A percentile compares a stretch with the other conserved stretches of the same genome.
phyloP scores from a whole-genome alignment of 2,113 vertebrate genomes.

The Drymodes brunneopygia region DNA sequence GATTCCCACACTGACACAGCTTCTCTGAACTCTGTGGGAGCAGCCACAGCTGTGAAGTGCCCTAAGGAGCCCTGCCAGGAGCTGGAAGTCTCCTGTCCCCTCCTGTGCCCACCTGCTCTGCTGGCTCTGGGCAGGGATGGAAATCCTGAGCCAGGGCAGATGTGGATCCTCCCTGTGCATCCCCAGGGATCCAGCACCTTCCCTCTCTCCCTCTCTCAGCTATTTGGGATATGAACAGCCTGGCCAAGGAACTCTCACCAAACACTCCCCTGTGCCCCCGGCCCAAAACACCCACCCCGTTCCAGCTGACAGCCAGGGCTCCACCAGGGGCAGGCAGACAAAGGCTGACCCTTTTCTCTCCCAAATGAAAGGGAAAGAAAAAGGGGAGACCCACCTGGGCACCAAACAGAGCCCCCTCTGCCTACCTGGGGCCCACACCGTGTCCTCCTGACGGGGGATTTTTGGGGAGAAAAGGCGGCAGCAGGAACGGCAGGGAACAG shows the following conservation, averaged over 20 bases:
- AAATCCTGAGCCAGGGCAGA: neutral
- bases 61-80: neutral
- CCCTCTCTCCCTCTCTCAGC: neutral
- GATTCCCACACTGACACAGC: rapidly evolving
- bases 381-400: rapidly evolving
- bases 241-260: rapidly evolving
- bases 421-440: rapidly evolving
- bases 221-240: rapidly evolving
- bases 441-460: rapidly evolving
- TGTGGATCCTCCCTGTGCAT: neutral
- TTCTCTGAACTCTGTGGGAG: neutral
- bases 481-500: neutral
- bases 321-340: rapidly evolving
- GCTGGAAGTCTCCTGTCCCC: rapidly evolving
- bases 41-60: neutral
- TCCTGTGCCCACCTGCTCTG: neutral
- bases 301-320: neutral
- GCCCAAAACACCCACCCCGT: rapidly evolving
- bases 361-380: rapidly evolving
- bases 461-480: neutral
- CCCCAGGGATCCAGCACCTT: rapidly evolving
- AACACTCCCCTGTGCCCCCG: rapidly evolving
- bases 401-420: neutral
- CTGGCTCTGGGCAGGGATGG: rapidly evolving
- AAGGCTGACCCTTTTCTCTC: rapidly evolving